Base-by-base conservation (phyloP, 1,140 invertebrate species). In the Dreissena polymorpha region DNA sequence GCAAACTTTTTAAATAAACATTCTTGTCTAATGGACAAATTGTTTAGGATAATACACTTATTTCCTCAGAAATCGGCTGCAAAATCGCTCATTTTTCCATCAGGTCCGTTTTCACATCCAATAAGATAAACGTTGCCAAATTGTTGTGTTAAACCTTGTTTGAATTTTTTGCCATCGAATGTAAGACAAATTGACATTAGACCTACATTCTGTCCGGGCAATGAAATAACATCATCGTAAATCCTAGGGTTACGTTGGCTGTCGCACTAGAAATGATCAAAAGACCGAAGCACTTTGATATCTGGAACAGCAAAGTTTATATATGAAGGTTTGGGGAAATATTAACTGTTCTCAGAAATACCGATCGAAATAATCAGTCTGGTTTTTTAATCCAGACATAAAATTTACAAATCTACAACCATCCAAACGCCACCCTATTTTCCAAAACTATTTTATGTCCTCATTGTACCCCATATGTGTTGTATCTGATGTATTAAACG, bases 391-490 rank as follows among this genome's bases (percentile, higher is more conserved):
- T 18, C 73, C 73, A 18, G 55, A 27, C 73, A 75, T 75, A 75
- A 75, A 75, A 39, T 60, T 63, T 18, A 64, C 25, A 75, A 75
- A 75, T 75, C 73, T 21, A 29, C 10, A 60, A 7, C 75, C 60
- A 23, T 67, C 65, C 10, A 77, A 16, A 21, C 64, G 29, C 25
- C 39, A 77, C 7, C 75, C 63, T 21, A 78, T 21, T 29, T 69
- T 78, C 76, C 76, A 78, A 53, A 78, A 68, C 55, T 10, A n/a
- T 60, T 78, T 78, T 14, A 18, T 78, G 12, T 67, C 21, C 12
- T 25, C 25, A 10, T 14, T 25, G 25, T 69, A 78, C 6, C 76
- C 2, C 76, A 78, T 78, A 23, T 78, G 0, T 13, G 67, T 57
- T 69, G 76, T 53, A 5, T 0, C 1, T 25, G 25, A n/a, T 23